Base-by-base conservation (phyloP, 1,140 invertebrate species). In the Atta colombica region DNA sequence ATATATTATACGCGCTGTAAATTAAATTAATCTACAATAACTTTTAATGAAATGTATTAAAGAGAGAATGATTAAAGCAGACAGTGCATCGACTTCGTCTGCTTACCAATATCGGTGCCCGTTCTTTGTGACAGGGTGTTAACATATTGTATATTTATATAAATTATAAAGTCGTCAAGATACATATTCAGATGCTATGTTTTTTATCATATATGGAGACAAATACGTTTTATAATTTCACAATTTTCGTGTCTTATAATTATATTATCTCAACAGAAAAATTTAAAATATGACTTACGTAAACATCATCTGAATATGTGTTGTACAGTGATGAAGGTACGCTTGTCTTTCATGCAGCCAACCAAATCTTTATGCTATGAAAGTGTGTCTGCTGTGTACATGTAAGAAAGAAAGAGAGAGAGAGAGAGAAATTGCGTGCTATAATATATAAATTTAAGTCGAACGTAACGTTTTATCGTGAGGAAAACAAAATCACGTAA, bases 391-490 rank as follows among this genome's bases (percentile, higher is more conserved):
- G 35, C 1, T 16, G 49, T 75, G 18, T 14, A 10, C 28, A 12
- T 39, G 28, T 55, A 18, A 69, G 39, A 55, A 14, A 14, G 21
- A 16, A 21, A 31, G 35, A 60, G 21, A 39, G 28, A 66, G 21
- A 61, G 16, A 49, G 53, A 21, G 28, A 12, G 68, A 71, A 31
- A 86, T 86, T 39, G 60, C 55, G 28, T 16, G 65, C 25, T 77
- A 77, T 89, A 86, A 89, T 86, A 89, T n/a, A 81, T 81, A 58
- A 87, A 86, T 75, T 89, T 78, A 68, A 89, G 28, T 6, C 55
- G n/a, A 89, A 86, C 69, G 60, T 72, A 81, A 86, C 58, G 74
- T 84, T 89, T 84, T 89, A 72, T 66, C 60, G 77, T 35, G 55
- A 63, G n/a, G 7, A 86, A 49, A 61, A 31, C 55, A 58, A 88